Conservation (phyloP, 2,113 vertebrate genomes). For the Dendrocopos noguchii region DNA sequence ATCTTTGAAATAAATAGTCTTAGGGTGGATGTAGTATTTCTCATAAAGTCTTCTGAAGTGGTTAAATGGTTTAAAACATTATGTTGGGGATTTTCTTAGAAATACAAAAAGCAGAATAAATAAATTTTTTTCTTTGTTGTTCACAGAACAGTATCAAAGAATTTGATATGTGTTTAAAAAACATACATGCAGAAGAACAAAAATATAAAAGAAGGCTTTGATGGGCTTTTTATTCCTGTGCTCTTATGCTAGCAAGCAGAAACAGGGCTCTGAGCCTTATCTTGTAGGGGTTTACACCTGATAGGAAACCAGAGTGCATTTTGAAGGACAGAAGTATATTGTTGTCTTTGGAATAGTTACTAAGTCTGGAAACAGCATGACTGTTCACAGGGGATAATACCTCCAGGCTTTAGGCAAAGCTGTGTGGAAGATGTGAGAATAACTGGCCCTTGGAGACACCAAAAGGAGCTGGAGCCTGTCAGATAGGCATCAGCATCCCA, state of each 20-base stretch:
- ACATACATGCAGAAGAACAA: neutral
- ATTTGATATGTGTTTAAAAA: neutral
- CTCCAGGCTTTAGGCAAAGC: constrained; percentile 37
- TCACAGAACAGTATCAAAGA: neutral
- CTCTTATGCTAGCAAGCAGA: neutral
- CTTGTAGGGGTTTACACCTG: constrained; percentile 48
- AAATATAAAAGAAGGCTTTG: neutral
- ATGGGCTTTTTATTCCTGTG: neutral
- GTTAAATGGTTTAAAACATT: neutral
- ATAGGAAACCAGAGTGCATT: neutral
- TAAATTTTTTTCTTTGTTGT: neutral
- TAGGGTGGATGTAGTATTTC: neutral
- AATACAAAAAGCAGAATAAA: neutral
- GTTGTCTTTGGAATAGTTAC: constrained; percentile 42
- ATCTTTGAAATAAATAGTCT: neutral
- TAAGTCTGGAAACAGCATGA: neutral
- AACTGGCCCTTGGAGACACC: constrained; percentile 22
- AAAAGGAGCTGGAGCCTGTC: neutral
- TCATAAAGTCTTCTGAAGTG: neutral
- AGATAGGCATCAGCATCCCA: constrained; percentile 13
- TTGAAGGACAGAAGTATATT: neutral
- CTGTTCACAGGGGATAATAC: constrained; percentile 32
- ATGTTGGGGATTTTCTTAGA: neutral
- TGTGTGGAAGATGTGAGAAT: neutral
- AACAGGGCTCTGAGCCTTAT: constrained; percentile 17